Conservation (phyloP, 2,888 invertebrate genomes). For the Volucella inanis region DNA sequence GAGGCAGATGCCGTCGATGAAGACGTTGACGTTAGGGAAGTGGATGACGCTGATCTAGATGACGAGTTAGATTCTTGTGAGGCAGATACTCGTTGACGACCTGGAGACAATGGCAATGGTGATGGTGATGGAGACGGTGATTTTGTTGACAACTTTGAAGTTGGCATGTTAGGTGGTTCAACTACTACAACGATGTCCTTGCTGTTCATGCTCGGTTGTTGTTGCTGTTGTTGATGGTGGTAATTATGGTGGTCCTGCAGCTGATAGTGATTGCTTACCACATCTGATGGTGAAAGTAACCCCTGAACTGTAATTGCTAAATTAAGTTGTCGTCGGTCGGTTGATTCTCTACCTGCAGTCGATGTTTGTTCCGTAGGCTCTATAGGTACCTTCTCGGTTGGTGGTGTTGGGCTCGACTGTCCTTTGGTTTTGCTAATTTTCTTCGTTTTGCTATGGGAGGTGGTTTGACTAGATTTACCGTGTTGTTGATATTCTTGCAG, state of each 20-base stretch:
- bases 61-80: constrained; percentile 33
- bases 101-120: constrained; percentile 1
- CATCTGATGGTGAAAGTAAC: too few species aligned
- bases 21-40: constrained; percentile 59
- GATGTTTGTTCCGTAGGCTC: neutral
- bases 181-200: constrained; percentile 65
- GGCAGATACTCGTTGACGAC: too few species aligned
- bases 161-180: constrained; percentile 45
- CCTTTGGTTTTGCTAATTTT: constrained; percentile 65
- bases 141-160: constrained; percentile 35
- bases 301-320: constrained; percentile 76
- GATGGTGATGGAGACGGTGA: constrained; percentile 50
- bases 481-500: constrained; percentile 66
- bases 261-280: too few species aligned
- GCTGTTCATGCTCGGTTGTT: constrained; percentile 57
- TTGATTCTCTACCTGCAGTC: neutral
- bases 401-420: constrained; percentile 4
- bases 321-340: constrained; percentile 52
- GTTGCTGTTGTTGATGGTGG: constrained; percentile 52
- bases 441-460: constrained; percentile 70
- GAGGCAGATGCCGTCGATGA: constrained; percentile 53
- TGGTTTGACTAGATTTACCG: constrained; percentile 66
- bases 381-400: neutral
- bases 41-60: constrained; percentile 49
- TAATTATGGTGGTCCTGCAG: constrained; percentile 71